Percentiles rank a stretch among this genome's conserved stretches.
phyloP scores from a whole-genome alignment of 2,113 vertebrate genomes.

The Calyptomena viridis region DNA sequence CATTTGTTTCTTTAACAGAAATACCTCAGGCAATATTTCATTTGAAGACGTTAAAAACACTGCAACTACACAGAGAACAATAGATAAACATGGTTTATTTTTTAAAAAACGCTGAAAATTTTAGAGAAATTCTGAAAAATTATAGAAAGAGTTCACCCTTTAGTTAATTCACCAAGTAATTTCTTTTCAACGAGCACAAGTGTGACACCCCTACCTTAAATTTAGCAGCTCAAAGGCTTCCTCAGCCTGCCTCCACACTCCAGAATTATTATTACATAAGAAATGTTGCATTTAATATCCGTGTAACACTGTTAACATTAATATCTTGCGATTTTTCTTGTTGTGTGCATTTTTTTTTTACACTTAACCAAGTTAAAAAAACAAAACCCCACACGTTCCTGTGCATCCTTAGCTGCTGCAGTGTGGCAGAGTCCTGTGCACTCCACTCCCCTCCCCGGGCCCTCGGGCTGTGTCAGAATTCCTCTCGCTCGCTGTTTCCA shows the following conservation, averaged over 20 bases:
- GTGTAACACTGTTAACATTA: not conserved
- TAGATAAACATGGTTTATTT: not conserved
- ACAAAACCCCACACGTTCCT: too few relatives aligned
- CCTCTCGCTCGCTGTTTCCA: constrained; percentile 49
- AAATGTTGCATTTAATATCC: not conserved
- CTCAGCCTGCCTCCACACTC: not conserved
- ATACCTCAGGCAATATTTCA: not conserved
- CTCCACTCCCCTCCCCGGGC: not conserved
- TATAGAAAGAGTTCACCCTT: not conserved
- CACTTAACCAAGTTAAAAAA: not conserved
- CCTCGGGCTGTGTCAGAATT: not conserved
- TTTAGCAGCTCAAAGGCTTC: not conserved
- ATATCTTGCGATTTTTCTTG: not conserved
- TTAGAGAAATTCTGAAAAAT: too few relatives aligned
- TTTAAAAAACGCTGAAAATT: not conserved
- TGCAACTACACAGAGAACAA: not conserved
- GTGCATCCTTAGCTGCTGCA: not conserved
- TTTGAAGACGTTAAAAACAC: not conserved
- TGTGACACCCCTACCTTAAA: not conserved
- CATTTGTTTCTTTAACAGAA: not conserved
- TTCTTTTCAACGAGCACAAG: not conserved
- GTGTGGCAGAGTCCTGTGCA: accelerated
- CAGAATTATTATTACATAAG: not conserved
- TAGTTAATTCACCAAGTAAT: not conserved
- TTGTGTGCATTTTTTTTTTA: not conserved